Conservation (phyloP, 2,797 vertebrate species). For the Monodelphis domestica region DNA sequence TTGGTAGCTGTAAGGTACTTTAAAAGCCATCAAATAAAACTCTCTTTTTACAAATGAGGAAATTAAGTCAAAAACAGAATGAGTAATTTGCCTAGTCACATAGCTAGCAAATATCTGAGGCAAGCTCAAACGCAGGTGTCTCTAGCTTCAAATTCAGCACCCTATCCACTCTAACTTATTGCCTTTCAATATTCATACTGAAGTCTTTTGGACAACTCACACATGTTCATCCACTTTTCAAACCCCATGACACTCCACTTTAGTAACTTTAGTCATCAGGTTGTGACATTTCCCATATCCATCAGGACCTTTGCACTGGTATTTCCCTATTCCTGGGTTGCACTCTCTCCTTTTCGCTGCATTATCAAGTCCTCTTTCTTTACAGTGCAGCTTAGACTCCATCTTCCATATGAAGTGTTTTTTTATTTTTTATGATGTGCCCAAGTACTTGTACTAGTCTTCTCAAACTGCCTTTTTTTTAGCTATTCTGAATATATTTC, state of each 20-base stretch:
- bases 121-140: background rate
- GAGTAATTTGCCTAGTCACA: background rate
- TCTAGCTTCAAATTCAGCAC: background rate
- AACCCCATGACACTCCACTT: background rate
- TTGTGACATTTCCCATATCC: background rate
- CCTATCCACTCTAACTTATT: background rate
- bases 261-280: background rate
- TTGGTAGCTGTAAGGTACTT: background rate
- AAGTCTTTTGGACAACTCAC: background rate
- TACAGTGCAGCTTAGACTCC: background rate
- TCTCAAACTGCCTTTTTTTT: background rate
- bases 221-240: background rate
- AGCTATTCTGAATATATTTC: background rate
- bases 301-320: background rate
- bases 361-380: background rate
- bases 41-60: background rate
- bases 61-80: background rate
- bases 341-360: background rate
- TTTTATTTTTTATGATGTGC: too few relatives aligned
- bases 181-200: background rate
- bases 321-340: background rate
- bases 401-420: too few relatives aligned
- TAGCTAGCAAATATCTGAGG: background rate
- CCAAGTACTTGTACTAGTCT: background rate
- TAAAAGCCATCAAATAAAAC: background rate